Base-by-base conservation (phyloP, 2,113 vertebrate species). In the Pluvianellus socialis region DNA sequence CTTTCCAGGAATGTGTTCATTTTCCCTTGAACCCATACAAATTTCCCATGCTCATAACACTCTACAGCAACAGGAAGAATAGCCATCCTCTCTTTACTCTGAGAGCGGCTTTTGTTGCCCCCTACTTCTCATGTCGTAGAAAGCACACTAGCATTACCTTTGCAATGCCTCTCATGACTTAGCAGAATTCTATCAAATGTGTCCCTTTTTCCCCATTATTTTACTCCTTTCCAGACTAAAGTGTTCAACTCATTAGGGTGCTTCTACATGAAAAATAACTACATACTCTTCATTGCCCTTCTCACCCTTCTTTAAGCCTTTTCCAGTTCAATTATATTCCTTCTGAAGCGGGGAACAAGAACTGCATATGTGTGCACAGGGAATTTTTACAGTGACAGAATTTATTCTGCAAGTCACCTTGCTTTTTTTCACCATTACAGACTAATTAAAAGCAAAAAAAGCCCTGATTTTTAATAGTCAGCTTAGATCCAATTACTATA, bases 101-200 rank as follows among this genome's bases (percentile, higher is more conserved):
- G 26, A 89, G 35, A 86, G 73, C 53, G 82, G 88, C 61, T 92
- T 93, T 85, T 93, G 81, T 95, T 96, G 91, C 77, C 93, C 86
- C 74, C 82, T 94, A 53, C 86, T 88, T 85, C 88, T 79, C 91
- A 45, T 42, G 79, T 28, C 55, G 74, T 24, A 85, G 71, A 95
- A 88, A 81, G 61, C 93, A 88, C 65, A 18, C 22, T 12, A 42
- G 52, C 42, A 53, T 62, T 74, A 92, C 66, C 86, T 96, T 67
- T 67, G 50, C 86, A 62, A 27, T 2, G 8, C 47, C 47, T 74
- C 86, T 38, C 62, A 53, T 9, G 38, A 47, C 42, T 45, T 56
- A 44, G 27, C 26, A 63, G n/a, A 38, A 13, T 62, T 56, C 59
- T 70, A 9, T 7, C 49, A 76, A 35, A 28, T 44, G 21, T 45